A percentile compares a stretch with the other conserved stretches of the same genome.
phyloP scores from a whole-genome alignment of 2,888 invertebrate genomes.

The Epistrophella euchroma region DNA sequence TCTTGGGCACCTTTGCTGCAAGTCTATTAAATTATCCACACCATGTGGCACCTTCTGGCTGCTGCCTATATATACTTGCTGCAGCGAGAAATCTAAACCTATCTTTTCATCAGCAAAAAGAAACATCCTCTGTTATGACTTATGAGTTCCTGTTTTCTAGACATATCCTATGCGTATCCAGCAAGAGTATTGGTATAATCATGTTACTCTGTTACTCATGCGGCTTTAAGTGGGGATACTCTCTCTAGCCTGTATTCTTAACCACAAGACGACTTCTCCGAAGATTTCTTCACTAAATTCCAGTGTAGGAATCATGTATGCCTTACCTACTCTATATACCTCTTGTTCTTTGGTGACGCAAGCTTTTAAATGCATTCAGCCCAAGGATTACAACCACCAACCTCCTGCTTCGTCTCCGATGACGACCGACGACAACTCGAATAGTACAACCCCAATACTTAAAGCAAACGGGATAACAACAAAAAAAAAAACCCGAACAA shows the following conservation, averaged over 20 bases:
- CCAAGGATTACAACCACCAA: conserved; percentile 45
- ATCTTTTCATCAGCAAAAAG: conserved; percentile 57
- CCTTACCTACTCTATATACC: conserved; percentile 3
- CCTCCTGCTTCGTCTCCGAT: conserved; percentile 18
- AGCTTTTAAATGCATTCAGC: conserved; percentile 52
- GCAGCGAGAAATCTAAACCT: background rate
- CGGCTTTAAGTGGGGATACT: conserved; percentile 17
- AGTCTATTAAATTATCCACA: conserved; percentile 73
- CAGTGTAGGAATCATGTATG: conserved; percentile 25
- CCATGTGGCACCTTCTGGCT: conserved; percentile 42
- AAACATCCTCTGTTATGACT: conserved; percentile 16
- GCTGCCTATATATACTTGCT: conserved; percentile 3
- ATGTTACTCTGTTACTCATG: conserved; percentile 43
- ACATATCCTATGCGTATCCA: conserved; percentile 14
- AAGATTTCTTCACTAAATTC: conserved; percentile 67
- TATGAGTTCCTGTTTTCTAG: conserved; percentile 7
- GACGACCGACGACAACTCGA: conserved; percentile 63
- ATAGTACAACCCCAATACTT: conserved; percentile 37
- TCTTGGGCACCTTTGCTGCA: conserved; percentile 38
- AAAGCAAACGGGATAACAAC: conserved; percentile 17
- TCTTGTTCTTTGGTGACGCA: conserved; percentile 13
- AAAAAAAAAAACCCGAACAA: background rate
- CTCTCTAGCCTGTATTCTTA: conserved; percentile 13
- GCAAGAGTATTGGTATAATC: conserved; percentile 23
- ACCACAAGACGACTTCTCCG: conserved; percentile 47